Conservation (phyloP, 92 coral and sea anemone species). For the Bergia puertoricense region DNA sequence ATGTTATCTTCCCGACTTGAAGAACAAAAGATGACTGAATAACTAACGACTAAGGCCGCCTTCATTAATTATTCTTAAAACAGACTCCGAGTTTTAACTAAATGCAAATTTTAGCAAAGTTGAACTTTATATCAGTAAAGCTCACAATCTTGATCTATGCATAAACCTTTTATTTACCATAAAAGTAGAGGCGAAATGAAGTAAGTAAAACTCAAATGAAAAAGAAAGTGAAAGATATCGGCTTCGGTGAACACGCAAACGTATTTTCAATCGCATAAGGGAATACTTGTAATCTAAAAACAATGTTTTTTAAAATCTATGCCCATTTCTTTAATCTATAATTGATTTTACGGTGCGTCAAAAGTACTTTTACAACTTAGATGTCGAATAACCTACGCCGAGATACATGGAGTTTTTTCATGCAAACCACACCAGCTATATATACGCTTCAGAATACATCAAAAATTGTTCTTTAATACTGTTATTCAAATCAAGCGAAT, state of each 20-base stretch:
- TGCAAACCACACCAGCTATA: neutral
- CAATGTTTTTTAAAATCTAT: neutral
- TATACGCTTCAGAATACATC: neutral
- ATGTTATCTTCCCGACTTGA: neutral
- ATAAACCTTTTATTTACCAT: neutral
- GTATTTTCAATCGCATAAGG: too few relatives aligned
- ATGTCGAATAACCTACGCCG: neutral
- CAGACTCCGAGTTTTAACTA: neutral
- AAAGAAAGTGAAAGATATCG: too few relatives aligned
- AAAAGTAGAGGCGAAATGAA: neutral
- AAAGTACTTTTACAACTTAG: neutral
- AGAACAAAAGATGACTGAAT: neutral
- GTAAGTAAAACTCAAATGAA: neutral
- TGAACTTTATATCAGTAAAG: neutral
- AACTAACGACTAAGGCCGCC: neutral
- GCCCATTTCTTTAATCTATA: neutral
- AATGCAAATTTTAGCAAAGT: neutral
- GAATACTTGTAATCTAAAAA: neutral
- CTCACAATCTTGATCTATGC: neutral
- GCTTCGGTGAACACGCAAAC: too few relatives aligned
- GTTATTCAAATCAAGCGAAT: neutral
- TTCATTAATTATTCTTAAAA: neutral
- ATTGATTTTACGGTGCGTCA: too few relatives aligned
- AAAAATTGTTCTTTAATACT: neutral
- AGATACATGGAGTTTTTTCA: neutral